Percentiles rank a stretch among this genome's conserved stretches.
Conservation (phyloP, 2,113 vertebrate genomes). For the Tiliqua scincoides region DNA sequence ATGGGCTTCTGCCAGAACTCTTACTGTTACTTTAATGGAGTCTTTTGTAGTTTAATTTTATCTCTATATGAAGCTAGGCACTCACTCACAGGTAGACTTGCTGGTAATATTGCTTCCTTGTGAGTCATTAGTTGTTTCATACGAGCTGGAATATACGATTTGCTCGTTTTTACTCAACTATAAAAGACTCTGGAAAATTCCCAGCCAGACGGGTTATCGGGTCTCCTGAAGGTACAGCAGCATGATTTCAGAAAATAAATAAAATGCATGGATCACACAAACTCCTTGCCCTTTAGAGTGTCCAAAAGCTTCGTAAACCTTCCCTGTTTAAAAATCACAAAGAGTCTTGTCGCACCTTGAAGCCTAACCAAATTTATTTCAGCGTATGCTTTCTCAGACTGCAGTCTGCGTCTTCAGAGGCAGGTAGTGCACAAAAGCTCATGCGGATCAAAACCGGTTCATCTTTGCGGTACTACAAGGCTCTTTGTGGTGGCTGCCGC, state of each 20-base stretch:
- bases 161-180: constrained; percentile 36
- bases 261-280: constrained; percentile 26
- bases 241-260: constrained; percentile 17
- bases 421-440: too few species aligned
- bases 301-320: constrained; percentile 32
- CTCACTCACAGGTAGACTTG: not conserved
- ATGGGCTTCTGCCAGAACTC: constrained; percentile 1
- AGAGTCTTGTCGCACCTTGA: too few species aligned
- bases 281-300: constrained; percentile 6
- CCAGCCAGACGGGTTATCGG: constrained; percentile 39
- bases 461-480: too few species aligned
- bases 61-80: constrained; percentile 2
- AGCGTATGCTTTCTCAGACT: too few species aligned
- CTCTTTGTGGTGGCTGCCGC: too few species aligned
- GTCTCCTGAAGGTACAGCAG: constrained; percentile 16
- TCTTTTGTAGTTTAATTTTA: constrained; percentile 40
- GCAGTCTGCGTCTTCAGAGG: too few species aligned
- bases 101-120: constrained; percentile 11
- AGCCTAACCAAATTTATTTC: too few species aligned
- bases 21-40: constrained; percentile 36
- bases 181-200: constrained; percentile 19
- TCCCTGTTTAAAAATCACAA: not conserved
- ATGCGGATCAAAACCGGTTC: too few species aligned
- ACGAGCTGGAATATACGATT: constrained; percentile 1
- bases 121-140: constrained; percentile 34